Evolutionary conservation across 23 tunicate species (phyloP), one percentile per base, ranked within the genome.

Genomic region (Pegea sp.): DNA sequence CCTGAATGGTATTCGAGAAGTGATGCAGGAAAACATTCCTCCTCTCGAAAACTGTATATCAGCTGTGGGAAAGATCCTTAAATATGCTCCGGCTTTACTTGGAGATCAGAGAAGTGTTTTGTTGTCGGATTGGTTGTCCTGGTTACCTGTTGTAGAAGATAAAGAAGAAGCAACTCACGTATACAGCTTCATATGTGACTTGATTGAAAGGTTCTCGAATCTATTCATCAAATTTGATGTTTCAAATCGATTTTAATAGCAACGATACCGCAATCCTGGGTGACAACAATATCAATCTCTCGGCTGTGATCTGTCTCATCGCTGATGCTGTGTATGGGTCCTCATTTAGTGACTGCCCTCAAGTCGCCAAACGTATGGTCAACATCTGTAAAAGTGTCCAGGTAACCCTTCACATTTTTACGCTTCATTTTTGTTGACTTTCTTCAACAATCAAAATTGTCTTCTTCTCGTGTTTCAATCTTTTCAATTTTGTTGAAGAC

Each of bases 121-220:
- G 57, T 64, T 91, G 29, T 68, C 58, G 53, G 21, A 34, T 3
- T 91, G 93, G 93, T 62, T 91, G 75, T 67, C 87, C 24, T 91
- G 99, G 99, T 54, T 91, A 68, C 99, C 99, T 2, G 99, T 91
- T 22, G 66, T 72, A 22, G 86, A 75, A 30, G 99, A 91, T 50
- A 78, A 72, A 61, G 99, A 91, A 60, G 99, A 91, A 34, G 76
- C 93, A 22, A 72, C 52, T 24, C 91, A 91, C 49, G 84, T 84
- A 42, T 84, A 84, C 38, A 44, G 63, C 30, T 84, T 66, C 29
- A 62, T 84, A 13, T 84, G 95, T 46, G 86, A 84, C n/a, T 52
- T 84, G 27, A 67, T 84, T 21, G 86, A 84, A 68, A 74, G 70
- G 95, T 74, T 33, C 38, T 26, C 20, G 3, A 50, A n/a, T 21